Evolutionary conservation across 2,113 vertebrate species (phyloP), one percentile per base, ranked within the genome.

Genomic region (Columba janthina): DNA sequence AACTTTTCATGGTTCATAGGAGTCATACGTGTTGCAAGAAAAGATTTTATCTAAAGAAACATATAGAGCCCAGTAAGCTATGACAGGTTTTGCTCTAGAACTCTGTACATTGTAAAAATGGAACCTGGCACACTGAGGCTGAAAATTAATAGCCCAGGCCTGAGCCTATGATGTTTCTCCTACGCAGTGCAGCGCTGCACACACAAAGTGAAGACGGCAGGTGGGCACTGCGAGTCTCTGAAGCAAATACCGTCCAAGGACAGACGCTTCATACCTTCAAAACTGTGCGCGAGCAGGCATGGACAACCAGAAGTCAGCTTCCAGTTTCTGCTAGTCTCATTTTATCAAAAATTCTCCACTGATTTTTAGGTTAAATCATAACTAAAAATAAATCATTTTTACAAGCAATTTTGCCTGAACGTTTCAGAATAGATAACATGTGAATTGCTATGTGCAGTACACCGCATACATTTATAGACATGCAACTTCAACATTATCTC

Each of bases 171-270:
- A 40, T n/a, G 10, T 42, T 8, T 13, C 7, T 58, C 26, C 53
- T 32, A 18, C 0, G 2, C 13, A 31, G 38, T 0, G 8, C 31
- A 75, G 21, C 4, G 3, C 11, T 51, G 10, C 21, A 58, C 14
- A 31, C 8, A 32, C 0, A 0, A 32, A 67, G n/a, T 10, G 40
- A 19, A 42, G 34, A 62, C 11, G 5, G 15, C 4, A 44, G 16
- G 15, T 17, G 5, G 15, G 32, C 36, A 57, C 0, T n/a, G 44
- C 4, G 12, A 70, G 13, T 51, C 28, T 81, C 36, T 57, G 46
- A 89, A 61, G 36, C 11, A 69, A 83, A 22, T 2, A 1, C 1
- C 22, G 26, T 44, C 11, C 15, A 22, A 48, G 9, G 7, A 70
- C 0, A 5, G 15, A 34, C 21, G 12, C 28, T 57, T 56, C 58